Conservation (phyloP, 2,113 vertebrate genomes). For the Spilogale gracilis region DNA sequence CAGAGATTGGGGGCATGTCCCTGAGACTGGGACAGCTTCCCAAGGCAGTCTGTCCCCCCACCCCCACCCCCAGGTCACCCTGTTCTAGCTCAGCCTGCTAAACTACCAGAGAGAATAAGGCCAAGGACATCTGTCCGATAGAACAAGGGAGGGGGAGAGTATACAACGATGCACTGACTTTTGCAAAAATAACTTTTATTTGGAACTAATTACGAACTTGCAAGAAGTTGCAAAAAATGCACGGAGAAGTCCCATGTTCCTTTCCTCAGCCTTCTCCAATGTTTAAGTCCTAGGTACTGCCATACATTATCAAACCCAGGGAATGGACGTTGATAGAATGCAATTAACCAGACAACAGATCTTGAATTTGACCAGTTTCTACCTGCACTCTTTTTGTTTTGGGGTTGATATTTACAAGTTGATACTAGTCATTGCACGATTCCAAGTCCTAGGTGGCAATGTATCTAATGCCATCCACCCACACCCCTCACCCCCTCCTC, state of each 20-base stretch:
- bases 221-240: not conserved
- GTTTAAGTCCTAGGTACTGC: not conserved
- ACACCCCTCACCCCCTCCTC: fast-evolving
- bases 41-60: fast-evolving
- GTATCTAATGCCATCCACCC: not conserved
- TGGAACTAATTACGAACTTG: not conserved
- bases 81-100: not conserved
- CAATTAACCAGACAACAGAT: not conserved
- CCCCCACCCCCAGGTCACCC: not conserved
- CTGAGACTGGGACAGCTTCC: not conserved
- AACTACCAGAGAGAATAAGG: not conserved
- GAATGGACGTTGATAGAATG: not conserved
- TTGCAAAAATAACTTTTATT: not conserved
- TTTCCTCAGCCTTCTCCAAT: not conserved
- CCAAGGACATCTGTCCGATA: not conserved
- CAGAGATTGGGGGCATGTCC: not conserved
- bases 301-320: not conserved
- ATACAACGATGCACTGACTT: not conserved
- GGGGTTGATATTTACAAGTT: not conserved
- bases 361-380: not conserved
- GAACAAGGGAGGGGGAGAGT: not conserved
- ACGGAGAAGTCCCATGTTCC: not conserved
- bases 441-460: not conserved
- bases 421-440: not conserved
- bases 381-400: not conserved